Evolutionary conservation across 2,888 invertebrate species (phyloP), one percentile per base, ranked within the genome.

Genomic region (Allolobophora icterica): DNA sequence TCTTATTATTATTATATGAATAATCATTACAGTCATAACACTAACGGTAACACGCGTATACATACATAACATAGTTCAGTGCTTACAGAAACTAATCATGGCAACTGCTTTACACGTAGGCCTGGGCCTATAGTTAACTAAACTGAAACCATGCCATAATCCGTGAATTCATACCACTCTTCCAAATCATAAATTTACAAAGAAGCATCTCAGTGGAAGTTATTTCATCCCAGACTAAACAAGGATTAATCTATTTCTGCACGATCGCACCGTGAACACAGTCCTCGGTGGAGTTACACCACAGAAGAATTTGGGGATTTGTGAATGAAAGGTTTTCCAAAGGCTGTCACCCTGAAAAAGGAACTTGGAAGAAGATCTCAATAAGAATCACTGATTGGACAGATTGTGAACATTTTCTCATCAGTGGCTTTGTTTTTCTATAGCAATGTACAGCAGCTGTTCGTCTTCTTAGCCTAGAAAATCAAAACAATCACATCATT

Each of bases 381-480:
- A 24, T 52, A 71, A n/a, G 4, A 30, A 71, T 71, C 30, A 71
- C 30, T n/a, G 71, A 71, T n/a, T 8, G 71, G 71, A 71, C 71
- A 71, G 71, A 71, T 8, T 30, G 71, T 71, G n/a, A 71, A 71
- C n/a, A 71, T n/a, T n/a, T n/a, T n/a, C 11, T 71, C 71, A 71
- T 87, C 87, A 87, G 87, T 34, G 38, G 24, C 34, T 87, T 87
- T 11, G 24, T 87, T 33, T 52, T 87, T 87, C 19, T 91, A 92
- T 89, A 92, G 90, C 71, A 95, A 94, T 21, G 94, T 94, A 93
- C 99, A 99, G 96, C 99, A 99, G 92, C 98, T 98, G 96, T 99
- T 99, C 90, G 98, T 98, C 96, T 99, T 99, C 94, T 97, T 97
- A 89, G 99, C 99, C 95, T 95, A 94, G 89, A 93, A 94, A 71